Conservation (phyloP, 2,113 vertebrate genomes). For the Etheostoma cragini region DNA sequence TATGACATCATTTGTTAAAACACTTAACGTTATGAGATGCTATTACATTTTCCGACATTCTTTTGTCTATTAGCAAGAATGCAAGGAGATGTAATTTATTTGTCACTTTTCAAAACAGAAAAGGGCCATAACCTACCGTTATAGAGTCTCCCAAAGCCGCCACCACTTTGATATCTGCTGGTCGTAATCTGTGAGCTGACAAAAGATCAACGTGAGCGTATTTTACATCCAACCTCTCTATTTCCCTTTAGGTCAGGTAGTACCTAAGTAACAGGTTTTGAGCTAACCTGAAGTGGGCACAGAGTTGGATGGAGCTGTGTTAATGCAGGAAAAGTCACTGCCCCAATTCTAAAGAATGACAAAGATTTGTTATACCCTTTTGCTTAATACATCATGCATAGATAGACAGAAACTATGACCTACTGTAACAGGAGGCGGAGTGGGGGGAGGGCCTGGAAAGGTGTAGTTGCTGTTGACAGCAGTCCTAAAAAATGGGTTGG, state of each 20-base stretch:
- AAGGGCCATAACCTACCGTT: slow-evolving; percentile 83
- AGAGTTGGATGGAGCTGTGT: slow-evolving; percentile 75
- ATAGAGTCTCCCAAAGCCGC: slow-evolving; percentile 92
- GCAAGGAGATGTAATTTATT: not conserved
- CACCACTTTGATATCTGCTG: slow-evolving; percentile 89
- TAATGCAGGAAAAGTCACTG: slow-evolving; percentile 87
- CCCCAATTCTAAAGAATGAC: slow-evolving; percentile 91
- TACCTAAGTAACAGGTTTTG: not conserved
- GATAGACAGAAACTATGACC: slow-evolving; percentile 4
- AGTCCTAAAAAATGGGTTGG: slow-evolving; percentile 86
- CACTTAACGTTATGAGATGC: not conserved
- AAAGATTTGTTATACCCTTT: not conserved
- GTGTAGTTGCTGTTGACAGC: slow-evolving; percentile 87
- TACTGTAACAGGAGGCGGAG: slow-evolving; percentile 81
- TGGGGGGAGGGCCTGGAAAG: slow-evolving; percentile 75
- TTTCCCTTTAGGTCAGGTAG: not conserved
- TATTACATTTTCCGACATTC: not conserved
- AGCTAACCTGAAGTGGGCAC: slow-evolving; percentile 90
- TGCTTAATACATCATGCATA: not conserved
- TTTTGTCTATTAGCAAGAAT: not conserved
- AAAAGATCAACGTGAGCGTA: slow-evolving; percentile 3
- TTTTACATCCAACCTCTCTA: not conserved
- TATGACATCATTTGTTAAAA: not conserved
- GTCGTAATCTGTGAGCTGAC: slow-evolving; percentile 88
- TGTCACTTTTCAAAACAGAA: not conserved